A percentile compares a stretch with the other conserved stretches of the same genome.
Evolutionary conservation across 2,888 invertebrate species (phyloP).

Genomic region (Tiphia femorata): DNA sequence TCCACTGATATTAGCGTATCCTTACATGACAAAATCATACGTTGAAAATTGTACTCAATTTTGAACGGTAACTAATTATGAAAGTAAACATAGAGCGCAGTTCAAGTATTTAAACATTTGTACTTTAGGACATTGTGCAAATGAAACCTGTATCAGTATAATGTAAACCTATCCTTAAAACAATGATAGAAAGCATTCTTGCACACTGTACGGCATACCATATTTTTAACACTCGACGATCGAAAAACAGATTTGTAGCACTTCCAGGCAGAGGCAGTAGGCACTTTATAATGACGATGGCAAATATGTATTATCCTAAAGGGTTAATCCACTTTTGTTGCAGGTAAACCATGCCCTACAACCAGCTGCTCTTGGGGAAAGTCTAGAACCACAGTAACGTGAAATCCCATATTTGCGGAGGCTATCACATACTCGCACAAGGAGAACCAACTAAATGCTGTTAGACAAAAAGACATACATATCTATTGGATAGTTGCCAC

Average conservation of each 20-base stretch:
- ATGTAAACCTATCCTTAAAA: neutral
- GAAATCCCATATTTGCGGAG: conserved; percentile 92
- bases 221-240: conserved; percentile 26
- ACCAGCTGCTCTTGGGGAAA: conserved; percentile 86
- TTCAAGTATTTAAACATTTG: conserved; percentile 5
- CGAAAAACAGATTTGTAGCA: conserved; percentile 31
- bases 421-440: conserved; percentile 94
- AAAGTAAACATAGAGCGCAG: neutral
- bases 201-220: conserved; percentile 3
- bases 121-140: conserved; percentile 3
- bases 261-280: conserved; percentile 58
- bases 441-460: conserved; percentile 96
- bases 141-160: neutral
- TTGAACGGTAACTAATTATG: conserved; percentile 1
- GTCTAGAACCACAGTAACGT: conserved; percentile 88
- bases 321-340: conserved; percentile 61
- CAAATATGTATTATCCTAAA: conserved; percentile 48
- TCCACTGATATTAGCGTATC: conserved; percentile 9
- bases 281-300: conserved; percentile 60
- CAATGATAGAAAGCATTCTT: conserved; percentile 7
- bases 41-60: conserved; percentile 7
- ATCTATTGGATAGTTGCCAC: too few species aligned
- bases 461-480: conserved; percentile 26
- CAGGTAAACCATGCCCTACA: conserved; percentile 75
- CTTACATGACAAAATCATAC: conserved; percentile 10